Base-by-base conservation (phyloP, 2,888 invertebrate species). In the Lymantria monacha region DNA sequence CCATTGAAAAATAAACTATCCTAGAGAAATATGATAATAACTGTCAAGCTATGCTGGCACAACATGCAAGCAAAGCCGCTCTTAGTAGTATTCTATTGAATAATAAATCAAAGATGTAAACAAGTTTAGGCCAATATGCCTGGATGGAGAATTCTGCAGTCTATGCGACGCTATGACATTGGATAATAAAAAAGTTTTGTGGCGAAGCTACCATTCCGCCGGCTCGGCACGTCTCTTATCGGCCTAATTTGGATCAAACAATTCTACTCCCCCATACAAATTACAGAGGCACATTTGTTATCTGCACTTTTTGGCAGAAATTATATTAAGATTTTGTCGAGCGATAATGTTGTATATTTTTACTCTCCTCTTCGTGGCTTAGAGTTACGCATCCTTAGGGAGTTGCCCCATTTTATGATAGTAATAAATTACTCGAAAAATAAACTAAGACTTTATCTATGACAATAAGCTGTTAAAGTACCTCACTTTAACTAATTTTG, bases 161-260 rank as follows among this genome's bases (percentile, higher is more conserved):
- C 63, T 68, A 54, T 61, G 51, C 53, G 54, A 63, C 51, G 63
- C 59, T 62, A 58, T 63, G 66, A 72, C 67, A 65, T 70, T 76
- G 68, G 75, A 78, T 76, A 80, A 80, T 81, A 83, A 83, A 83
- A 83, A 83, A 79, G 75, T 79, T 85, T 74, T 72, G 72, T 70
- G 69, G 70, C 67, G 57, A 70, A 70, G 64, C 69, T 66, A 71
- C 79, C 74, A 76, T 82, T 77, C 63, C 68, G 74, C 60, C 64
- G 67, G 63, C 74, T 72, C 70, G 76, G 79, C 84, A 83, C 81
- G 83, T 78, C 74, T 74, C 83, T 85, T 87, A 87, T 87, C 86
- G 76, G 79, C 71, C 84, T 86, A 85, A 88, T 88, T 86, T 86
- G 80, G 83, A 87, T 87, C 84, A 85, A 85, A 86, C 86, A 83